These are phyloP conservation scores for Colostygia pectinataria DNA, from an alignment of 2,888 invertebrate species.

Conservation along the genomic window DNA sequence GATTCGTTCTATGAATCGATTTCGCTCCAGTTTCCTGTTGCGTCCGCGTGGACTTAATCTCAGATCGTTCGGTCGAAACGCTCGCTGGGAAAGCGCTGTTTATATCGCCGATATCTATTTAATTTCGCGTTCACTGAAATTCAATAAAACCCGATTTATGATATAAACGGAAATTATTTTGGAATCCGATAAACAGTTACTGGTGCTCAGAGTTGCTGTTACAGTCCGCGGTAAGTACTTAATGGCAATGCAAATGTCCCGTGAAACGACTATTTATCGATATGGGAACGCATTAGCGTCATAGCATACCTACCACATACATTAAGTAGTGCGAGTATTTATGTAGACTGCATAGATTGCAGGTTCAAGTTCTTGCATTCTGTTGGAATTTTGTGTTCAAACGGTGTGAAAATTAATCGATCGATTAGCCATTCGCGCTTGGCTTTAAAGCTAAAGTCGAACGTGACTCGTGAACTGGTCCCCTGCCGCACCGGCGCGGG, in stretches of 20 bases:
- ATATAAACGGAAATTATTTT: slow-evolving; percentile 38
- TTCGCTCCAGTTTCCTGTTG: slow-evolving; percentile 77
- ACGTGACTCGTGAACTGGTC: slow-evolving; percentile 70
- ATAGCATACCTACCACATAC: neutral
- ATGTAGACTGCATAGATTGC: slow-evolving; percentile 19
- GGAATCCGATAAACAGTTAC: slow-evolving; percentile 37
- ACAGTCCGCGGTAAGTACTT: slow-evolving; percentile 3
- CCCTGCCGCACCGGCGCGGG: slow-evolving; percentile 51
- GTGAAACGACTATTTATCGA: slow-evolving; percentile 8
- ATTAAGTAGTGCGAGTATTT: no score
- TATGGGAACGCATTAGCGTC: slow-evolving; percentile 8
- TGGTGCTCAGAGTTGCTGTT: neutral
- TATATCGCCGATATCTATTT: slow-evolving; percentile 54
- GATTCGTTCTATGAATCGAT: slow-evolving; percentile 77
- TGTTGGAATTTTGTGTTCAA: slow-evolving; percentile 65
- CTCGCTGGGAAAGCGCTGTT: slow-evolving; percentile 54
- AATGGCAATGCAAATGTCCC: slow-evolving; percentile 17
- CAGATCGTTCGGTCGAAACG: slow-evolving; percentile 65
- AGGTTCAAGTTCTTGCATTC: slow-evolving; percentile 54
- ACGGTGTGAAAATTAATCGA: slow-evolving; percentile 77
- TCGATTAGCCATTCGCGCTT: slow-evolving; percentile 75
- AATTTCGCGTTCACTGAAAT: slow-evolving; percentile 54
- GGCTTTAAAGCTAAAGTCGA: slow-evolving; percentile 69
- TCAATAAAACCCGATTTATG: slow-evolving; percentile 52
- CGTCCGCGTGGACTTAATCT: slow-evolving; percentile 74